Base-by-base conservation (phyloP, 2,113 vertebrate genomes). In the Ranitomeya variabilis region DNA sequence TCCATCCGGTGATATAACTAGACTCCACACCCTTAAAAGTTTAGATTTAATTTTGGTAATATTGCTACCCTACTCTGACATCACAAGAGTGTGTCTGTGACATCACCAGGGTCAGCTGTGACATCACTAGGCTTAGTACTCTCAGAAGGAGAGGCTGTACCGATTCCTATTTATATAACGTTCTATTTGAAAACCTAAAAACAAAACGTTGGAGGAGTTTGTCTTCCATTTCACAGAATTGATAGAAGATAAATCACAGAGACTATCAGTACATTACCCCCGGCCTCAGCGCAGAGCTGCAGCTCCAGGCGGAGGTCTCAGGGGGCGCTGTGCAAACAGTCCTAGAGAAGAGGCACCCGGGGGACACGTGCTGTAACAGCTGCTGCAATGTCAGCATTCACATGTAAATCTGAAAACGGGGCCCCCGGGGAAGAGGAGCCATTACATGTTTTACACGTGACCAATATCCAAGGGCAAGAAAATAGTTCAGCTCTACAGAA, bases 261-360 rank as follows among this genome's bases (percentile, higher is more conserved):
- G 26, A 13, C 3, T 26, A 1, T 37, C 12, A 15, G 26, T 7
- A 69, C 64, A 11, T 67, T 9, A 23, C 8, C 21, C 66, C 66
- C 11, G 8, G 66, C 66, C 66, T 66, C 64, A 77, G 8, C 11
- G 11, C 7, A 59, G 18, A 80, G 23, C n/a, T 60, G 78, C 55
- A 31, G 57, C n/a, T 59, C 54, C 12, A 16, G n/a, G 78, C n/a
- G 0, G 55, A 15, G 26, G 55, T 31, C 79, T 60, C 79, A 9
- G 79, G 79, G 57, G 79, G 57, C 55, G 54, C 57, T 60, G 10
- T 80, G 55, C 59, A 31, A 80, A 31, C 79, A 59, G 55, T 74
- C 71, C 45, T 13, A 45, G 9, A 74, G 71, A 80, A 31, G 60
- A 59, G 12, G 9, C 78, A 14, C 55, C 23, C 55, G 2, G 59